These are phyloP conservation scores for Acleris emargana DNA, from an alignment of 2,888 invertebrate genomes.

Conservation along the genomic window DNA sequence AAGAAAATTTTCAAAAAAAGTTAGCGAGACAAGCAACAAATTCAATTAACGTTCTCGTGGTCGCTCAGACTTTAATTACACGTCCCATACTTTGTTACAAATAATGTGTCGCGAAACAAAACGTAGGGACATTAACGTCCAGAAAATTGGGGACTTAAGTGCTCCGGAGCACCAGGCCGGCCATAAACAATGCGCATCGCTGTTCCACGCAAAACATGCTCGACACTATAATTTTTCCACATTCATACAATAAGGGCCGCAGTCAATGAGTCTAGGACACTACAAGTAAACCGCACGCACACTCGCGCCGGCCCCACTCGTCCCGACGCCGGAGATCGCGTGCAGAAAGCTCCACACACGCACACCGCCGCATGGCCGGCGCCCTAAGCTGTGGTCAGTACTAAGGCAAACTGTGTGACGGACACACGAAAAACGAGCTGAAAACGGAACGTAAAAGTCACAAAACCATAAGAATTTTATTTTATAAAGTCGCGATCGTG, in stretches of 20 bases:
- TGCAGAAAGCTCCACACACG: conserved; percentile 82
- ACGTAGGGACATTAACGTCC: conserved; percentile 69
- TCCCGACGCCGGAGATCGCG: conserved; percentile 77
- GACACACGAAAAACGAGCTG: conserved; percentile 83
- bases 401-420: conserved; percentile 83
- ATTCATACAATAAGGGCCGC: conserved; percentile 83
- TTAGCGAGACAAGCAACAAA: neutral
- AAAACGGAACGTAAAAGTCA: conserved; percentile 76
- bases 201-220: conserved; percentile 79
- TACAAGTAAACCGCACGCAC: conserved; percentile 76
- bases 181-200: conserved; percentile 78
- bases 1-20: neutral
- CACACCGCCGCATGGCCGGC: conserved; percentile 76
- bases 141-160: conserved; percentile 79
- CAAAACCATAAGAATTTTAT: conserved; percentile 58
- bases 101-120: conserved; percentile 74
- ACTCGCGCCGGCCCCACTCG: conserved; percentile 74
- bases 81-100: conserved; percentile 62
- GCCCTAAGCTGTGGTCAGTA: conserved; percentile 84
- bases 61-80: conserved; percentile 65
- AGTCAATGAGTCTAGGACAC: conserved; percentile 84
- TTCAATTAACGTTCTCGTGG: conserved; percentile 10
- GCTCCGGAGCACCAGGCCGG: conserved; percentile 56
- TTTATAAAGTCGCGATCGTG: conserved; percentile 41
- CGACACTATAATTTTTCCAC: conserved; percentile 83